These are phyloP conservation scores for Poeciliopsis gracilis DNA, from an alignment of 2,797 vertebrate genomes.

Conservation along the genomic window DNA sequence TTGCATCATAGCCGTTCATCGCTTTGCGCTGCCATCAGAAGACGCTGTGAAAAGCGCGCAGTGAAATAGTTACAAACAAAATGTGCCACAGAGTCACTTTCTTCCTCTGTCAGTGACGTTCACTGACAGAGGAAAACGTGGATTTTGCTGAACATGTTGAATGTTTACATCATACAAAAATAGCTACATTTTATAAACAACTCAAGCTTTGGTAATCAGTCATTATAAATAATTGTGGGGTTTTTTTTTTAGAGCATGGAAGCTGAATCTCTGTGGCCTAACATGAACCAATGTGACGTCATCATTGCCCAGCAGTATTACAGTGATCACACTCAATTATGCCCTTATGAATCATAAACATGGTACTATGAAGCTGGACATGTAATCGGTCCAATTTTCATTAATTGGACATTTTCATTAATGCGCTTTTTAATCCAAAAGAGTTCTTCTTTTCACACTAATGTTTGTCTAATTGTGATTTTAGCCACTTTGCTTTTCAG, in stretches of 20 bases:
- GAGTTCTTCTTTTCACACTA: background rate
- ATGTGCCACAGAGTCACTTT: background rate
- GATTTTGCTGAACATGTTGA: background rate
- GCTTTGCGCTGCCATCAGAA: constrained; percentile 14
- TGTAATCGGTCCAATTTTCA: too few relatives aligned
- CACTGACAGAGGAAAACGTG: background rate
- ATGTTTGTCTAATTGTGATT: background rate
- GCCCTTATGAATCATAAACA: background rate
- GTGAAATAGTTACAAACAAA: constrained; percentile 15
- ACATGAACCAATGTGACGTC: background rate
- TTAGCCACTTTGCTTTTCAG: background rate
- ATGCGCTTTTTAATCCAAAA: background rate
- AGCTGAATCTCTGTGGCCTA: background rate
- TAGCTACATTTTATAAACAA: background rate
- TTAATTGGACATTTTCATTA: too few relatives aligned
- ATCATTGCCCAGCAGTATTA: background rate
- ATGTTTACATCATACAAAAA: background rate
- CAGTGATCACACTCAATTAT: background rate
- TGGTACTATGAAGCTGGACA: background rate
- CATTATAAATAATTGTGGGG: background rate
- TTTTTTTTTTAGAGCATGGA: background rate
- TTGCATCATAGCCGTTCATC: background rate
- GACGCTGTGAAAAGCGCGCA: constrained; percentile 10
- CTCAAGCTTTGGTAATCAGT: background rate
- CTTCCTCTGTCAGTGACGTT: constrained; percentile 6